These are phyloP conservation scores for Aproaerema taeniolella DNA, from an alignment of 2,888 invertebrate genomes.

Conservation along the genomic window DNA sequence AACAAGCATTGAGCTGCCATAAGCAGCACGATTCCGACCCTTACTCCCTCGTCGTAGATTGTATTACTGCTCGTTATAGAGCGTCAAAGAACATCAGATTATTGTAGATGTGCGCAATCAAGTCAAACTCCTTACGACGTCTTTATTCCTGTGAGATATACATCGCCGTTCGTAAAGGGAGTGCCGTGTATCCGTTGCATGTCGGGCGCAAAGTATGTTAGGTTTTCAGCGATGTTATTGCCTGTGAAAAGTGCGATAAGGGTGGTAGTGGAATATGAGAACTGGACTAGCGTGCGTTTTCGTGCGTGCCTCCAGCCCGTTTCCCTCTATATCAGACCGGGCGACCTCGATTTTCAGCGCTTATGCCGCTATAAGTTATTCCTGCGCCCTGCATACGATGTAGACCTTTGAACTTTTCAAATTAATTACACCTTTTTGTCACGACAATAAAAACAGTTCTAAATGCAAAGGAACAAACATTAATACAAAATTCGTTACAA, in stretches of 20 bases:
- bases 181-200: slow-evolving; percentile 16
- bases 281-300: slow-evolving; percentile 63
- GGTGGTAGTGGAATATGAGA: slow-evolving; percentile 26
- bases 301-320: slow-evolving; percentile 67
- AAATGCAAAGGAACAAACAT: too few relatives aligned
- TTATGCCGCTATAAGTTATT: slow-evolving; percentile 65
- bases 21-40: slow-evolving; percentile 30
- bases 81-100: slow-evolving; percentile 30
- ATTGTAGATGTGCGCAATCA: slow-evolving; percentile 35
- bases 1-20: slow-evolving; percentile 26
- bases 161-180: slow-evolving; percentile 23
- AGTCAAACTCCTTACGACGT: slow-evolving; percentile 17
- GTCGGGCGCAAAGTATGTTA: slow-evolving; percentile 24
- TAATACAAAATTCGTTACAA: too few relatives aligned
- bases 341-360: slow-evolving; percentile 68
- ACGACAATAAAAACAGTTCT: not conserved
- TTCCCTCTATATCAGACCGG: slow-evolving; percentile 57
- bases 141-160: slow-evolving; percentile 15
- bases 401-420: slow-evolving; percentile 35
- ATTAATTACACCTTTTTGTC: not conserved
- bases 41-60: slow-evolving; percentile 32
- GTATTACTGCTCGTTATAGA: slow-evolving; percentile 32
- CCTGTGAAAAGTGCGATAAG: slow-evolving; percentile 17
- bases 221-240: slow-evolving; percentile 21
- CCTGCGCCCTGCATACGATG: slow-evolving; percentile 58